These are phyloP conservation scores for Pterostichus niger DNA, from an alignment of 2,888 invertebrate genomes.

Conservation along the genomic window DNA sequence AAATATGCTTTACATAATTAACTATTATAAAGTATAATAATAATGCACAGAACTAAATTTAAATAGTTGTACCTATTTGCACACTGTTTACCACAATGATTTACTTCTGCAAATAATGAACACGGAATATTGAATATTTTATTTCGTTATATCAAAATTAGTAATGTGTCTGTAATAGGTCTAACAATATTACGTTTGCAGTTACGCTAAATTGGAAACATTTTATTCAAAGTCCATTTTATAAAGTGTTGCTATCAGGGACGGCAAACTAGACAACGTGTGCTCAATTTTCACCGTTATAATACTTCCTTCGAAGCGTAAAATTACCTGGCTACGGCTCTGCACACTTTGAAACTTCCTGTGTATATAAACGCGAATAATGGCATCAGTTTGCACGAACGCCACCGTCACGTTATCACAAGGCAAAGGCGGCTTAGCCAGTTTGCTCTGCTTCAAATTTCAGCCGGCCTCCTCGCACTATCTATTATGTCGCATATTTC, in stretches of 20 bases:
- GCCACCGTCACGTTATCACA: constrained; percentile 16
- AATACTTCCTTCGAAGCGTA: constrained; percentile 31
- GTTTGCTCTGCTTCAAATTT: constrained; percentile 2
- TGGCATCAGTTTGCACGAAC: constrained; percentile 32
- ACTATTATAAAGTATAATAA: no score
- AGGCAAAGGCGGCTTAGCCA: constrained; percentile 10
- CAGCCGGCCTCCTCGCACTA: not conserved
- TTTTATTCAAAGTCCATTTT: not conserved
- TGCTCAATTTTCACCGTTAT: constrained; percentile 20
- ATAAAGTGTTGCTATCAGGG: constrained; percentile 11
- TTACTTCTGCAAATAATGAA: no score
- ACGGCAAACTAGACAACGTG: constrained; percentile 23
- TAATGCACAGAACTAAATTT: no score
- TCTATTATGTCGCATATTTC: constrained; percentile 22
- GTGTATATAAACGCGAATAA: constrained; percentile 29
- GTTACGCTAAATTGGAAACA: not conserved
- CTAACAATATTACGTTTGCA: no score
- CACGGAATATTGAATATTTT: no score
- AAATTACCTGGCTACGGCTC: constrained; percentile 33
- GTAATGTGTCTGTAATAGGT: no score
- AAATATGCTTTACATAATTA: no score
- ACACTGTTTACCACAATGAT: no score
- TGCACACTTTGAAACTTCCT: constrained; percentile 26
- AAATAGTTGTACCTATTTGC: no score
- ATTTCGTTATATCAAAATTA: no score